phyloP scores from a whole-genome alignment of 2,888 invertebrate species.

The Diabrotica balteata region DNA sequence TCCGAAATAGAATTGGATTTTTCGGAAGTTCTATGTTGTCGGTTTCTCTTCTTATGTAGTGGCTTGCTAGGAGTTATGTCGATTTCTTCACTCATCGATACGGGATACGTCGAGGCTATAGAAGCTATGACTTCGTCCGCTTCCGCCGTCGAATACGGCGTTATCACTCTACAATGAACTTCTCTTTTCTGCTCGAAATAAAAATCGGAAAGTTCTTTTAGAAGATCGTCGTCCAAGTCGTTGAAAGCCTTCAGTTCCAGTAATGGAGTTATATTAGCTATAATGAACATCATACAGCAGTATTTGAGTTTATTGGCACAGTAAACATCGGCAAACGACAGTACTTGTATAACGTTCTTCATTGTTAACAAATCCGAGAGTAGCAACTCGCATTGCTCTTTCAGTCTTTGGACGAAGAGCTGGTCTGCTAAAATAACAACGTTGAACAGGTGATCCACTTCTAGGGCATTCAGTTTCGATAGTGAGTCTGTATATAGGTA shows the following conservation, averaged over 20 bases:
- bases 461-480: conserved; percentile 66
- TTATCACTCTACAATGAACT: conserved; percentile 71
- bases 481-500: conserved; percentile 78
- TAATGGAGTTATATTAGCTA: conserved; percentile 75
- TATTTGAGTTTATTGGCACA: conserved; percentile 76
- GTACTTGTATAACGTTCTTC: conserved; percentile 77
- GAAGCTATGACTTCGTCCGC: conserved; percentile 66
- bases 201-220: conserved; percentile 72
- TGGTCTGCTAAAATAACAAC: conserved; percentile 83
- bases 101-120: conserved; percentile 58
- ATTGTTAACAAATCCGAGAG: conserved; percentile 71
- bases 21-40: conserved; percentile 36
- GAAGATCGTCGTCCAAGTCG: conserved; percentile 66
- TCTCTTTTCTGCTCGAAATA: conserved; percentile 70
- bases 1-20: conserved; percentile 25
- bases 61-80: conserved; percentile 44
- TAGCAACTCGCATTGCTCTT: conserved; percentile 74
- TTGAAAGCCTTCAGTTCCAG: conserved; percentile 75
- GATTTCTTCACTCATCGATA: conserved; percentile 61
- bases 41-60: conserved; percentile 41
- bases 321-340: conserved; percentile 78
- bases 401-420: conserved; percentile 73
- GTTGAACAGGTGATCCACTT: conserved; percentile 75
- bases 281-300: conserved; percentile 80
- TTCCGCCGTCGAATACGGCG: conserved; percentile 71